phyloP scores from a whole-genome alignment of 2,113 vertebrate genomes.

The Lasiurus borealis region DNA sequence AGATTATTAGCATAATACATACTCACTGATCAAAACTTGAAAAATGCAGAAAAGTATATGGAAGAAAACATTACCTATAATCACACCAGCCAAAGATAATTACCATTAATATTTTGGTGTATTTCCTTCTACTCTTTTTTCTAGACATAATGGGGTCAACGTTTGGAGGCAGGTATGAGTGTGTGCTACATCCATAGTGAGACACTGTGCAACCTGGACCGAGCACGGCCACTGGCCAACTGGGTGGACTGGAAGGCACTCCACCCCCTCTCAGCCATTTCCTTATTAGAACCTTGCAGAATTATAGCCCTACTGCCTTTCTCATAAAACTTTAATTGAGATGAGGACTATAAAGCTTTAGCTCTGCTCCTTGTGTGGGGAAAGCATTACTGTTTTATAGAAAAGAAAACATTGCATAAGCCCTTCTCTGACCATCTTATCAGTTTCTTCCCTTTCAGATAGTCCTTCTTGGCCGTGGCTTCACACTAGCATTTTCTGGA shows the following conservation, averaged over 20 bases:
- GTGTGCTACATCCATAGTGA: fast-evolving
- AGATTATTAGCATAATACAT: not conserved
- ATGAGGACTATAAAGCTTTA: not conserved
- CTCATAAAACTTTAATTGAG: not conserved
- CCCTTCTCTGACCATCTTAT: not conserved
- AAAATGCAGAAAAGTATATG: not conserved
- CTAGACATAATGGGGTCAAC: not conserved
- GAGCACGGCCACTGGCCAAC: not conserved
- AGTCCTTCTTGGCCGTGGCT: not conserved
- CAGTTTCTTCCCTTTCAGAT: not conserved
- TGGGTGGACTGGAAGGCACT: not conserved
- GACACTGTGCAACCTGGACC: not conserved
- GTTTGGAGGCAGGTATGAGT: too few species aligned
- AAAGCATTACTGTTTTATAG: too few species aligned
- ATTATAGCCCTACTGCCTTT: not conserved
- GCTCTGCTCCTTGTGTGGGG: not conserved
- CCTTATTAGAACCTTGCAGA: not conserved
- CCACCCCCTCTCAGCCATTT: not conserved
- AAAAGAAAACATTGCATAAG: not conserved
- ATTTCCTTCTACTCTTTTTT: not conserved
- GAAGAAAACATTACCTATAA: not conserved
- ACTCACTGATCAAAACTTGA: not conserved
- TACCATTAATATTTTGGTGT: not conserved
- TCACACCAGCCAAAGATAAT: not conserved
- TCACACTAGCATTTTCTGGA: not conserved